A percentile compares a stretch with the other conserved stretches of the same genome.
phyloP scores from a whole-genome alignment of 2,797 vertebrate species.

The Mormyrops attenuatus region DNA sequence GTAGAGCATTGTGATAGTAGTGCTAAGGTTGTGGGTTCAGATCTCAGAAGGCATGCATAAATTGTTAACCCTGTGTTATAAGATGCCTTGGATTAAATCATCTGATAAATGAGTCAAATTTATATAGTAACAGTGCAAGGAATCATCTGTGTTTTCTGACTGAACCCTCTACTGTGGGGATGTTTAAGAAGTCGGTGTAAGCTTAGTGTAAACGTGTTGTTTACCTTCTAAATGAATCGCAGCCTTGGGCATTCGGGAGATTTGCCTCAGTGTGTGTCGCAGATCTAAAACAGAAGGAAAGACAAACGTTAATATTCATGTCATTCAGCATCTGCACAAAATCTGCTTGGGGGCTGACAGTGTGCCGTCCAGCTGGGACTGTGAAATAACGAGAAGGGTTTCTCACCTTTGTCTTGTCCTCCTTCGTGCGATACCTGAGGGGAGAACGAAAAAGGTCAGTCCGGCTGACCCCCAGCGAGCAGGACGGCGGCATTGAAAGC shows the following conservation, averaged over 20 bases:
- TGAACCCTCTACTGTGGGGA: background rate
- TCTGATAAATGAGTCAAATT: background rate
- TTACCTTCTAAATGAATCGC: constrained; percentile 67
- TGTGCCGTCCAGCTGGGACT: background rate
- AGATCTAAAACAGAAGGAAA: constrained; percentile 40
- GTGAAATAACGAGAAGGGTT: background rate
- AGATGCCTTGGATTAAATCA: background rate
- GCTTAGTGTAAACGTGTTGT: background rate
- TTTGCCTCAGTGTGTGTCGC: constrained; percentile 46
- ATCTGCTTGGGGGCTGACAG: background rate
- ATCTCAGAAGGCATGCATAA: background rate
- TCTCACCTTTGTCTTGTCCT: constrained; percentile 34
- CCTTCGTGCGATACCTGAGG: constrained; percentile 21
- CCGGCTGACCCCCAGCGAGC: background rate
- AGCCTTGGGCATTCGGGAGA: constrained; percentile 43
- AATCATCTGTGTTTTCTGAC: background rate
- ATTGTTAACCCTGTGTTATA: background rate
- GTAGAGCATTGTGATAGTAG: background rate
- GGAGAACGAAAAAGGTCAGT: background rate
- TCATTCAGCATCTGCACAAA: background rate
- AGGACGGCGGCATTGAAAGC: constrained; percentile 19
- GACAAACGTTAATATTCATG: background rate
- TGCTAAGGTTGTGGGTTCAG: background rate
- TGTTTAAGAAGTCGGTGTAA: background rate
- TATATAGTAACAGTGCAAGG: background rate